phyloP scores from a whole-genome alignment of 2,113 vertebrate genomes.

The Taxidea taxus region DNA sequence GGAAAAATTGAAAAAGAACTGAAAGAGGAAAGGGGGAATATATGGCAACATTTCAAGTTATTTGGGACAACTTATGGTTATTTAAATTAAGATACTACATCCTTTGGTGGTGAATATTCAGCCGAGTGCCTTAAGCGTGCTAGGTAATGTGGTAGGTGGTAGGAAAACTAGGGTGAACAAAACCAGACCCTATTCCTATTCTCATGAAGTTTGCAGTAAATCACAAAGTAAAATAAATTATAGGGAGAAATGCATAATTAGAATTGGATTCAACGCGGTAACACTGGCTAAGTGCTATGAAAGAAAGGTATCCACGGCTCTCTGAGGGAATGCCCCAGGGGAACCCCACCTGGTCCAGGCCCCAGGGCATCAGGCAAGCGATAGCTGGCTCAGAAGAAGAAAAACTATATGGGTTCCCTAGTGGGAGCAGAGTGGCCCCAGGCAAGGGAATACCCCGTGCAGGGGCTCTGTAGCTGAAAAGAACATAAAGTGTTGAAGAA shows the following conservation, averaged over 20 bases:
- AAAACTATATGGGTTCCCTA: not conserved
- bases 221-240: not conserved
- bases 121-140: not conserved
- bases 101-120: not conserved
- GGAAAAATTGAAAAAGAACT: not conserved
- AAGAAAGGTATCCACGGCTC: too few species aligned
- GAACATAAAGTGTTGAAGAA: fast-evolving
- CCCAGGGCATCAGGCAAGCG: not conserved
- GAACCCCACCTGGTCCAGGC: not conserved
- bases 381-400: not conserved
- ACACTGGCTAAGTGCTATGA: not conserved
- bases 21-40: not conserved
- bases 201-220: not conserved
- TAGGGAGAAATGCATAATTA: not conserved
- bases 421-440: not conserved
- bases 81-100: not conserved
- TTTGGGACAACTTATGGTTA: not conserved
- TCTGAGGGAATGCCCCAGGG: not conserved
- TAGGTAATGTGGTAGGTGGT: not conserved
- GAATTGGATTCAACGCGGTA: not conserved
- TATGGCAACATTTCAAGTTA: not conserved
- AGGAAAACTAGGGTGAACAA: not conserved
- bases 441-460: not conserved
- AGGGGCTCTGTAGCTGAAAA: not conserved
- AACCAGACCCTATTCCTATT: not conserved